Evolutionary conservation across 2,888 invertebrate species (phyloP), one percentile per base, ranked within the genome.

Genomic region (Melanostoma scalare): DNA sequence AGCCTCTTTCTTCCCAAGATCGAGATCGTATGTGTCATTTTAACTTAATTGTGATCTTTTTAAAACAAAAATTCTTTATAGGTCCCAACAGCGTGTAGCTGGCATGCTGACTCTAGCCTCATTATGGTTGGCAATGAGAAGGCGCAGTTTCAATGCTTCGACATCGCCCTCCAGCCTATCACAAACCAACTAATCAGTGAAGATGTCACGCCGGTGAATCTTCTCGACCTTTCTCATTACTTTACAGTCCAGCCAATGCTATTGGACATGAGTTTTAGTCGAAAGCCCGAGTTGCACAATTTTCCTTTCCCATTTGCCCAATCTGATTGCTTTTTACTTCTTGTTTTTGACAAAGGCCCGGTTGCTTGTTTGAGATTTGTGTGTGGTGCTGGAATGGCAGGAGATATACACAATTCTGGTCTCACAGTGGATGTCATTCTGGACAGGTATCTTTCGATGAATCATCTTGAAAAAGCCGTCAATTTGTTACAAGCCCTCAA

Each of bases 121-220:
- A 92, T 95, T 35, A 92, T 94, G 77, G 93, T 95, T 33, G 93
- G 94, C 44, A 95, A 95, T 88, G 94, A 95, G 87, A 92, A 94
- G 81, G 95, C 95, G 4, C 95, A 95, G 88, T 92, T 96, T 77
- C 95, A 96, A 90, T 94, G 95, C 89, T 96, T 94, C 88, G 96
- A 96, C 89, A 92, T 94, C 85, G 94, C 96, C 2, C 91, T 96
- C 75, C 93, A 94, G 33, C 93, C 94, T 72, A 91, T 96, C 56
- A 94, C 93, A 86, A 93, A 94, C 86, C 95, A 95, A 88, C 91
- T 95, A 61, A 90, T 94, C 36, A 93, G 93, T 74, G 95, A 95
- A 89, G 95, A 95, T 87, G 92, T 93, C 8, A 92, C 92, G 8
- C 93, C 94, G 2, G 90, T 93, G 0, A 93, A 92, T 87, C 90